A percentile compares a stretch with the other conserved stretches of the same genome.
These are phyloP conservation scores for Sycobia sp. DNA, from an alignment of 1,140 invertebrate species.

Conservation along the genomic window DNA sequence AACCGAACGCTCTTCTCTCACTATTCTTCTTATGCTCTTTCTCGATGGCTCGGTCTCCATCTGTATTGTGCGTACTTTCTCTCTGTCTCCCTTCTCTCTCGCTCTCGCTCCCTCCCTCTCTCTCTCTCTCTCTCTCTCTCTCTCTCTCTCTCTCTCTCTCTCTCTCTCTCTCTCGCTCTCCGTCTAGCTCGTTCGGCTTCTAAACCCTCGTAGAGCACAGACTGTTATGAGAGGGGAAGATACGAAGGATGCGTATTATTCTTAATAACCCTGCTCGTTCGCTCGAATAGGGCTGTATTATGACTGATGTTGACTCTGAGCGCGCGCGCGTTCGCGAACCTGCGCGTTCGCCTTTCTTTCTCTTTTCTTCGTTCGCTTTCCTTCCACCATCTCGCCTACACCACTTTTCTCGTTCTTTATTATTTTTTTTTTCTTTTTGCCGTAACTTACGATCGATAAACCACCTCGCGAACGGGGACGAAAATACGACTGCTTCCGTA, in stretches of 20 bases:
- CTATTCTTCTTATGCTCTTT: background rate
- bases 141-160: no score
- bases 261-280: conserved; percentile 59
- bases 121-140: conserved; percentile 24
- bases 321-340: conserved; percentile 31
- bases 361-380: background rate
- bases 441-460: conserved; percentile 56
- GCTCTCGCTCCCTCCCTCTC: no score
- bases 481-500: conserved; percentile 48
- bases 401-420: background rate
- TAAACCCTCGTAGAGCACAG: conserved; percentile 44
- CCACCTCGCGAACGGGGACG: conserved; percentile 46
- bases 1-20: conserved; percentile 48
- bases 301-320: conserved; percentile 63
- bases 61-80: background rate
- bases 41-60: background rate
- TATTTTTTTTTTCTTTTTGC: background rate
- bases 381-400: background rate
- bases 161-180: no score
- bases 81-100: no score
- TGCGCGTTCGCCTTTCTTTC: background rate
- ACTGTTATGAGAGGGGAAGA: conserved; percentile 40
- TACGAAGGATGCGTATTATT: conserved; percentile 62
- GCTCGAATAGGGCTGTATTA: conserved; percentile 58
- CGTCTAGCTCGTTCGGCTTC: conserved; percentile 30